Evolutionary conservation across 2,113 vertebrate genomes (phyloP).

Genomic region (Chrysemys picta): DNA sequence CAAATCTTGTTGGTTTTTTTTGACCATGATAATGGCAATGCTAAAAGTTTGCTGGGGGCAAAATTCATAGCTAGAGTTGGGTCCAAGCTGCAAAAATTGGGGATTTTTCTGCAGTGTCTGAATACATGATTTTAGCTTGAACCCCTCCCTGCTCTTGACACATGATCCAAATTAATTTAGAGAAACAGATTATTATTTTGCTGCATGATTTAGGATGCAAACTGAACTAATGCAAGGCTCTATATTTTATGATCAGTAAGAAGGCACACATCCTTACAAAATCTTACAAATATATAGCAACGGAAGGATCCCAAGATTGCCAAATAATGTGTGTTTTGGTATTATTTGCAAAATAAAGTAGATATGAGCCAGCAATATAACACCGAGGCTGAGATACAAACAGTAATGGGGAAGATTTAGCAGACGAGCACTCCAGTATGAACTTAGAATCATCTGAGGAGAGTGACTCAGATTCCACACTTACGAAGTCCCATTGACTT

Average conservation of each 20-base stretch:
- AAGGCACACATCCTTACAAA: not conserved
- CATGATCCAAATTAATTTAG: not conserved
- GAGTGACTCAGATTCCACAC: not conserved
- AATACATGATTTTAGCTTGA: not conserved
- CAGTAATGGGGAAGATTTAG: not conserved
- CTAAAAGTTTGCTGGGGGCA: not conserved
- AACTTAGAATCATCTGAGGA: not conserved
- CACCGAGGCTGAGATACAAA: slow-evolving; percentile 12
- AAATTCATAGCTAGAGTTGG: not conserved
- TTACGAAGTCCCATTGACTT: not conserved
- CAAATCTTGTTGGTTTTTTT: not conserved
- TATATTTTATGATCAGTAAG: not conserved
- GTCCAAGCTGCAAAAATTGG: not conserved
- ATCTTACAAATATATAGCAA: not conserved
- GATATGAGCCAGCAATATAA: not conserved
- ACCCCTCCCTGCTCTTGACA: not conserved
- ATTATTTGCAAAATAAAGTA: slow-evolving; percentile 7
- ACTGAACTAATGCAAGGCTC: not conserved
- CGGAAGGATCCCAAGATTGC: not conserved
- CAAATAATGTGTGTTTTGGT: not conserved
- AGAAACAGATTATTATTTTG: not conserved
- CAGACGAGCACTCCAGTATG: not conserved
- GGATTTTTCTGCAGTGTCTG: not conserved
- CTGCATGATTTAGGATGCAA: not conserved
- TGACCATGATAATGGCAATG: not conserved